A percentile compares a stretch with the other conserved stretches of the same genome.
Conservation (phyloP, 2,113 vertebrate species). For the Gracilinanus agilis region DNA sequence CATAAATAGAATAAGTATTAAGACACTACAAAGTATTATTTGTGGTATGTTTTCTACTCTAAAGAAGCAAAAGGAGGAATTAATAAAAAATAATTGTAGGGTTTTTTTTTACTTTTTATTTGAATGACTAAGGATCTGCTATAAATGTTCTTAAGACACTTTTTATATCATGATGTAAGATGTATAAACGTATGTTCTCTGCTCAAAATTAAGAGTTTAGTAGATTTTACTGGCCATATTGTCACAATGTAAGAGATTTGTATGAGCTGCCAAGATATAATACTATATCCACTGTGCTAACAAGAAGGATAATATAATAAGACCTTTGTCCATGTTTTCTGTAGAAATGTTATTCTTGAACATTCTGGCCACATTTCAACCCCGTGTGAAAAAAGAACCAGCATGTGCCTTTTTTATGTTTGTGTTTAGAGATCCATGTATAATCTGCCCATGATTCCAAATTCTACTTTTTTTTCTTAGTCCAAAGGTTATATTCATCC, state of each 20-base stretch:
- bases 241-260: background rate
- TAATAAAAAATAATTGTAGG: background rate
- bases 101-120: background rate
- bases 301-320: background rate
- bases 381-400: background rate
- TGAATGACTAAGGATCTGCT: background rate
- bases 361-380: constrained; percentile 33
- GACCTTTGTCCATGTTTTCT: constrained; percentile 5
- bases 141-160: background rate
- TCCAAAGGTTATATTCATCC: constrained; percentile 1
- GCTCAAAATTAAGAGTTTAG: background rate
- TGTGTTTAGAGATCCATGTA: constrained; percentile 8
- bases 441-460: background rate
- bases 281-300: constrained; percentile 18
- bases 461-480: background rate
- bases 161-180: background rate
- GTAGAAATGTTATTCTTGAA: constrained; percentile 7
- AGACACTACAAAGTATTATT: background rate
- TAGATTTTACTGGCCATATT: background rate
- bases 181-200: background rate
- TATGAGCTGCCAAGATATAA: background rate
- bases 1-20: background rate
- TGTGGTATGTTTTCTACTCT: background rate
- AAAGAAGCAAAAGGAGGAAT: background rate
- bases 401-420: background rate